A percentile compares a stretch with the other conserved stretches of the same genome.
These are phyloP conservation scores for Thunnus albacares DNA, from an alignment of 2,797 vertebrate species.

Conservation along the genomic window DNA sequence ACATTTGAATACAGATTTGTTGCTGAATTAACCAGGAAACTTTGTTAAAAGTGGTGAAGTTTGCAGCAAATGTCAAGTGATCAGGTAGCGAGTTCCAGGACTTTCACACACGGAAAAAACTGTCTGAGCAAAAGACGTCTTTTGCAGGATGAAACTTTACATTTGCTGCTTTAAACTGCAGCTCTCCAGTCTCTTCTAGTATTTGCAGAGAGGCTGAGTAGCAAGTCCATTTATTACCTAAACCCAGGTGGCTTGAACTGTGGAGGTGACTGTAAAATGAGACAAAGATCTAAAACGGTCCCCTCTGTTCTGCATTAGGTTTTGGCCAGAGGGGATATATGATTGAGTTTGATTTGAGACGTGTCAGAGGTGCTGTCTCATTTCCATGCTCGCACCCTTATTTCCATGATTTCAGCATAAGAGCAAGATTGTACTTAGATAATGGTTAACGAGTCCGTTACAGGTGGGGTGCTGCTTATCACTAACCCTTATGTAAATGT, in stretches of 20 bases:
- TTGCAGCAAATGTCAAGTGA: no score
- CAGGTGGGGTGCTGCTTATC: conserved; percentile 50
- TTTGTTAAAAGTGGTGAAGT: no score
- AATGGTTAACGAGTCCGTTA: conserved; percentile 55
- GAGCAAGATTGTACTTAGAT: conserved; percentile 39
- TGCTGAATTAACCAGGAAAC: no score
- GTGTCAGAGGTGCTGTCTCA: conserved; percentile 36
- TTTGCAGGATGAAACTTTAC: no score
- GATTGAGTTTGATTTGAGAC: conserved; percentile 56
- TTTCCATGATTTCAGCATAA: conserved; percentile 51
- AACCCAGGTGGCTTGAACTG: not conserved
- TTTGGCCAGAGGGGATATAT: conserved; percentile 10
- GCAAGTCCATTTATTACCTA: no score
- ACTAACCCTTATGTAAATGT: conserved; percentile 40
- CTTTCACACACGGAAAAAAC: no score
- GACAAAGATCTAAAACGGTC: conserved; percentile 23
- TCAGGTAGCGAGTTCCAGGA: no score
- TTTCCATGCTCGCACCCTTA: conserved; percentile 43
- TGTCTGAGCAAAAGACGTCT: no score
- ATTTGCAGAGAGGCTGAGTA: no score
- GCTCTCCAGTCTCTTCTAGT: no score
- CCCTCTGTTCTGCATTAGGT: not conserved
- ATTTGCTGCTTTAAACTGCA: no score
- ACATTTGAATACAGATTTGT: no score
- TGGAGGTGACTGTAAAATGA: not conserved